Base-by-base conservation (phyloP, 2,113 vertebrate species). In the Callipepla squamata region DNA sequence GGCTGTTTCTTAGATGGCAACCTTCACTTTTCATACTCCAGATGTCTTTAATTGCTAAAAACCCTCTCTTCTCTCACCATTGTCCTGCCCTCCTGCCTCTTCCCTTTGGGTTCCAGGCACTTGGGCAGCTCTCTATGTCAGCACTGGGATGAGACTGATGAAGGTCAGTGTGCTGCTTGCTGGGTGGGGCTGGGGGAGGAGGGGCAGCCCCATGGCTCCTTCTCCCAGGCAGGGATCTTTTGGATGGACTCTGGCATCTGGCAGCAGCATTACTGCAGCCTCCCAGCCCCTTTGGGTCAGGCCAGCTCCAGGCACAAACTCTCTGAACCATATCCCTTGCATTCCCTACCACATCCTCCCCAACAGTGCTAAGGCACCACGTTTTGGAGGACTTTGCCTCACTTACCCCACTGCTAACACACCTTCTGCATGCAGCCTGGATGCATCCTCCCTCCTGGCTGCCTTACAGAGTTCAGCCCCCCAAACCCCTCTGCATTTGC, bases 381-480 rank as follows among this genome's bases (percentile, higher is more conserved):
- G 11, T 34, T 34, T 44, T 25, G 42, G 34, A 13, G 22, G 83
- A 9, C 13, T 82, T 55, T 59, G 32, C 67, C 55, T 40, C 40
- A 40, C 34, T 2, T 1, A 19, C 26, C 55, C 18, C 0, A 0
- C 20, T 40, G 63, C 21, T 78, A 34, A 53, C 17, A 23, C 14
- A n/a, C 34, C 17, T 79, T 18, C 55, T 81, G 7, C 48, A 47
- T 17, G 23, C 80, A 89, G 11, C 58, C 50, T 42, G 55, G 55
- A 18, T 20, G 20, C 28, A 55, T 58, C 80, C 69, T 67, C 76
- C 30, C 36, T 65, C 55, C 42, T n/a, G 66, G 63, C 28, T 87
- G 32, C 68, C 45, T 63, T 3, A 2, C 67, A 63, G 80, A 63
- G 30, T 55, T 36, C 83, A 81, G 40, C 36, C 19, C 66, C 7